Evolutionary conservation across 2,113 vertebrate species (phyloP).

Genomic region (Apodemus sylvaticus): DNA sequence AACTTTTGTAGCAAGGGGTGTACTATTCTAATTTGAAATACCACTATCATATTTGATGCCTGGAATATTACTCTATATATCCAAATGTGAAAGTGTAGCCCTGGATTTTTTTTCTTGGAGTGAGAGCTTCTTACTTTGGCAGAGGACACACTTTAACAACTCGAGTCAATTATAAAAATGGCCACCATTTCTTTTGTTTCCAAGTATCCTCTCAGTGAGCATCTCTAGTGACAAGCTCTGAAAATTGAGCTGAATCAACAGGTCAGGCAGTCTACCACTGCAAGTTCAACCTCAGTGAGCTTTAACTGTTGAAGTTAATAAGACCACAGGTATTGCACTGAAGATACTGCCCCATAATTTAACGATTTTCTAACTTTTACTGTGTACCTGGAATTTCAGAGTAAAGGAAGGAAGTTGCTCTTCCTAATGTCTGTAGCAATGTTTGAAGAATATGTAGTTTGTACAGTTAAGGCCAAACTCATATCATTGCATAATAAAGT

Average conservation of each 20-base stretch:
- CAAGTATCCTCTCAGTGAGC: slow-evolving; percentile 18
- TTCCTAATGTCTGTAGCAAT: slow-evolving; percentile 75
- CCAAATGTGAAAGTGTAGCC: not conserved
- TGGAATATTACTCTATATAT: slow-evolving; percentile 45
- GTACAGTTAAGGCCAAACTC: slow-evolving; percentile 78
- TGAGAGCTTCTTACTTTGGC: slow-evolving; percentile 41
- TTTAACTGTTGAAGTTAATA: not conserved
- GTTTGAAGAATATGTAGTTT: slow-evolving; percentile 73
- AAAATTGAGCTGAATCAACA: slow-evolving; percentile 3
- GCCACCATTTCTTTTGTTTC: slow-evolving; percentile 68
- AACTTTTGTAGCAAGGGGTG: not conserved
- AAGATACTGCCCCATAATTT: not conserved
- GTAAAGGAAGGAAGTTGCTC: slow-evolving; percentile 65
- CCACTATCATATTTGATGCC: not conserved
- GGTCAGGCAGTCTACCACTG: not conserved
- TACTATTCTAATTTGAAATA: slow-evolving; percentile 13
- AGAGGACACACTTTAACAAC: slow-evolving; percentile 53
- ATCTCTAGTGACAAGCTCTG: not conserved
- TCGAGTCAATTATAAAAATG: slow-evolving; percentile 66
- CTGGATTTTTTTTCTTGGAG: slow-evolving; percentile 30
- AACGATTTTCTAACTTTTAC: not conserved
- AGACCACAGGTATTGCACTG: not conserved
- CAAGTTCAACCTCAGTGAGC: not conserved
- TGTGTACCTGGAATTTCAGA: slow-evolving; percentile 36
- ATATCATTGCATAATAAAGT: slow-evolving; percentile 78